Evolutionary conservation across 2,888 invertebrate genomes (phyloP), one percentile per base, ranked within the genome.

Genomic region (Drosophila buzzatii): DNA sequence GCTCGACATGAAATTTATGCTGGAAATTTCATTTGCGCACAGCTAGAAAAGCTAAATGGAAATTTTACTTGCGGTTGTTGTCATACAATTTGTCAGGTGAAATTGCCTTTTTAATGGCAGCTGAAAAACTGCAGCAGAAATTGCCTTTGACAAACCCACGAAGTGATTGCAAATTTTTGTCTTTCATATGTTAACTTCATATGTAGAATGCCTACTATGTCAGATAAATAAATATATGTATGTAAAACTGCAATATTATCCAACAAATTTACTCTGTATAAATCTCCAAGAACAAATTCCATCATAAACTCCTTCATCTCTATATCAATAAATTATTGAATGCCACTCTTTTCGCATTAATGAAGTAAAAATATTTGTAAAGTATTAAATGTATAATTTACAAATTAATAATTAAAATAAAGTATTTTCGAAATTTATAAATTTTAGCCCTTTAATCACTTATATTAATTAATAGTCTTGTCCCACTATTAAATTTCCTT

Each of bases 1-100:
- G 18, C 16, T 52, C 1, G 39, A 27, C n/a, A 33, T 2, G 3
- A 41, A 55, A 78, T 58, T 63, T 63, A 45, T 56, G 42, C 5
- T 23, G n/a, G 37, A 44, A 69, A 61, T 64, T 27, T 47, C 47
- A 56, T 16, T 64, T 74, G 55, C 44, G 53, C 49, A 14, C 14
- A 5, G 44, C 8, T 20, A 27, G 20, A 57, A 57, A 45, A 55
- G 27, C 39, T 7, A 55, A 55, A 55, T 35, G 55, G 39, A 55
- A 55, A 55, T 31, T 23, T 41, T 12, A 41, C 41, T 55, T 55
- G 55, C 55, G 55, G 55, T 55, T 55, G n/a, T 31, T 55, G 41
- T 7, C 23, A n/a, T 12, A 55, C 55, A 55, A 41, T 55, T 47
- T 57, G 39, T 37, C 45, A 27, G 14, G 31, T 16, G 18, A 47